These are phyloP conservation scores for Rhynchomys soricoides DNA, from an alignment of 2,113 vertebrate species.

Conservation along the genomic window DNA sequence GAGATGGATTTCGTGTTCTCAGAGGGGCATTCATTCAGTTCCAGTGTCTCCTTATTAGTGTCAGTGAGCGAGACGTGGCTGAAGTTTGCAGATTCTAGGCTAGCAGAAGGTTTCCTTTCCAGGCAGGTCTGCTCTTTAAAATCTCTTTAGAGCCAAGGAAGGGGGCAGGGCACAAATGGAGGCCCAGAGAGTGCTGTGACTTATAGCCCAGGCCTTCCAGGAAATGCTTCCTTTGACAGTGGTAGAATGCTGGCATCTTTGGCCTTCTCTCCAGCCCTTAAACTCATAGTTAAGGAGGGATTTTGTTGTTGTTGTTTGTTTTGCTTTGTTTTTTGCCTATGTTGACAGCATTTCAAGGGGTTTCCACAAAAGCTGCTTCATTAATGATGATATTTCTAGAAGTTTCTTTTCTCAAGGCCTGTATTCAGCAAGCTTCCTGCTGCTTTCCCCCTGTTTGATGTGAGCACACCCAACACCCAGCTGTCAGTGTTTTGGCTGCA, in stretches of 20 bases:
- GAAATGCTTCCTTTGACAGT: background rate
- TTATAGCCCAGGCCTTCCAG: background rate
- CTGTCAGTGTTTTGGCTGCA: conserved; percentile 32
- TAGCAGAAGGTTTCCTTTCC: conserved; percentile 56
- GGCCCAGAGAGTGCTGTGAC: background rate
- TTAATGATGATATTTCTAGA: conserved; percentile 73
- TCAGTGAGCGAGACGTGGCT: conserved; percentile 40
- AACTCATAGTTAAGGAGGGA: background rate
- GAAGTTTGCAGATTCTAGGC: conserved; percentile 52
- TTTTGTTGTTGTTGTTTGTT: too few species aligned
- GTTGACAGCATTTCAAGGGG: conserved; percentile 46
- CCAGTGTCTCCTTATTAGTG: conserved; percentile 45
- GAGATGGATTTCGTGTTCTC: conserved; percentile 43
- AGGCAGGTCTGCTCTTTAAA: conserved; percentile 53
- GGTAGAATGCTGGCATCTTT: background rate
- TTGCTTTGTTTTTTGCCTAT: background rate
- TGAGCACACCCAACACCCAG: conserved; percentile 13
- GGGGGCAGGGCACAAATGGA: background rate
- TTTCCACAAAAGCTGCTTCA: conserved; percentile 4
- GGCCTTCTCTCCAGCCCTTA: background rate
- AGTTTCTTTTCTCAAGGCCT: conserved; percentile 53
- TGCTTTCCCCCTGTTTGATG: conserved; percentile 47
- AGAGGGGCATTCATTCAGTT: conserved; percentile 13
- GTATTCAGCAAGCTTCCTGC: background rate
- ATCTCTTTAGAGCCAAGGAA: conserved; percentile 58